A percentile compares a stretch with the other conserved stretches of the same genome.
phyloP scores from a whole-genome alignment of 1,140 invertebrate species.

The Aphelenchoides besseyi region DNA sequence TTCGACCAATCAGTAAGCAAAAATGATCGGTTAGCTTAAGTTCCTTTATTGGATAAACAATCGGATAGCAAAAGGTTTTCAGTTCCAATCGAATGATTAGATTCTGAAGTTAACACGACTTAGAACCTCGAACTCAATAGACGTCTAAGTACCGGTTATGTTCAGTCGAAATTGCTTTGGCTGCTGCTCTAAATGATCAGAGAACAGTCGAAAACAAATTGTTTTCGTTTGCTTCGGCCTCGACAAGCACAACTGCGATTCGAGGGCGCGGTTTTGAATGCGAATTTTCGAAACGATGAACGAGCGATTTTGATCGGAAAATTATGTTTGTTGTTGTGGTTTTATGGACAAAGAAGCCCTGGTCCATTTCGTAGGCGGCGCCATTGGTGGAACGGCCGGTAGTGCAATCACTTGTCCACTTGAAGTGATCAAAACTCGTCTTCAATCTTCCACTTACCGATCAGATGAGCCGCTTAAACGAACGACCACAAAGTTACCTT shows the following conservation, averaged over 20 bases:
- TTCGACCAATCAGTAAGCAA: too few relatives aligned
- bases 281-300: not conserved
- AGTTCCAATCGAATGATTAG: too few relatives aligned
- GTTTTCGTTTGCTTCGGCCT: too few relatives aligned
- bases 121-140: too few relatives aligned
- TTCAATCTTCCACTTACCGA: constrained; percentile 72
- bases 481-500: not conserved
- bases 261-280: not conserved
- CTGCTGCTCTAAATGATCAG: too few relatives aligned
- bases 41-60: too few relatives aligned
- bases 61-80: too few relatives aligned
- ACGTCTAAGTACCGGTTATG: too few relatives aligned
- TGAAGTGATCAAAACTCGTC: constrained; percentile 94
- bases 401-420: constrained; percentile 94
- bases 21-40: too few relatives aligned
- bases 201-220: not conserved
- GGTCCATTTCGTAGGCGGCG: constrained; percentile 38
- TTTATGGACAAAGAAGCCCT: constrained; percentile 22
- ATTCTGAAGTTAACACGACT: too few relatives aligned
- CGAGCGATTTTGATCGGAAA: not conserved
- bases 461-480: not conserved
- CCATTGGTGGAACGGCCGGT: constrained; percentile 66
- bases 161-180: too few relatives aligned
- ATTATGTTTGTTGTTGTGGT: not conserved
- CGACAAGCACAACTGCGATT: too few relatives aligned